Base-by-base conservation (phyloP, 2,797 vertebrate genomes). In the Eutrigla gurnardus region DNA sequence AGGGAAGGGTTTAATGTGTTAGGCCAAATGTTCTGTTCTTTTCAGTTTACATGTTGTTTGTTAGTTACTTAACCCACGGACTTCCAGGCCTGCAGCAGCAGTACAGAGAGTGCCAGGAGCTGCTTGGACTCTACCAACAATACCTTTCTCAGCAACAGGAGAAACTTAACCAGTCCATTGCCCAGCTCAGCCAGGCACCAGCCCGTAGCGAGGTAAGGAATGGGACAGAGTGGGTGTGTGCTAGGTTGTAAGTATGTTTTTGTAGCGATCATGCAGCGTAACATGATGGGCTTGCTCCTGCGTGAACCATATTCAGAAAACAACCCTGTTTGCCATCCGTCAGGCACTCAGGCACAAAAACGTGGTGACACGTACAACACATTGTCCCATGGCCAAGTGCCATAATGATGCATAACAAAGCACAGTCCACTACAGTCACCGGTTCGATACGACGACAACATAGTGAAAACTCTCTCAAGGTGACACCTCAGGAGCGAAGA, bases 41-140 rank as follows among this genome's bases (percentile, higher is more conserved):
- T 78, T 65, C 32, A 55, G 12, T 72, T 45, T 35, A 64, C 50
- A 7, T 68, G n/a, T 52, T 60, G 39, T 71, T 52, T 74, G 63
- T 83, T 84, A 65, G 52, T 73, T 78, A 36, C 89, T 93, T 88
- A 91, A 92, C 88, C 92, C 93, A 94, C 95, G 93, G 93, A 94
- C 39, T 72, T 87, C 85, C 77, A 99, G 98, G 96, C 91, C 93
- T 99, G 77, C 97, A 98, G 84, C 96, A 96, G 82, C 97, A 99
- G 86, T 99, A 98, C 89, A 95, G 90, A 91, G 97, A 99, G 90
- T 99, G 97, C 86, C 97, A 99, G 94, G 97, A 99, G 90, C 95
- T 99, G 89, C 88, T 99, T 58, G 95, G 93, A 32, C 96, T 99
- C 43, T 98, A 99, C 92, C 97, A 99, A 90, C 97, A 96, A 84